Base-by-base conservation (phyloP, 2,797 vertebrate species). In the Otus scops region DNA sequence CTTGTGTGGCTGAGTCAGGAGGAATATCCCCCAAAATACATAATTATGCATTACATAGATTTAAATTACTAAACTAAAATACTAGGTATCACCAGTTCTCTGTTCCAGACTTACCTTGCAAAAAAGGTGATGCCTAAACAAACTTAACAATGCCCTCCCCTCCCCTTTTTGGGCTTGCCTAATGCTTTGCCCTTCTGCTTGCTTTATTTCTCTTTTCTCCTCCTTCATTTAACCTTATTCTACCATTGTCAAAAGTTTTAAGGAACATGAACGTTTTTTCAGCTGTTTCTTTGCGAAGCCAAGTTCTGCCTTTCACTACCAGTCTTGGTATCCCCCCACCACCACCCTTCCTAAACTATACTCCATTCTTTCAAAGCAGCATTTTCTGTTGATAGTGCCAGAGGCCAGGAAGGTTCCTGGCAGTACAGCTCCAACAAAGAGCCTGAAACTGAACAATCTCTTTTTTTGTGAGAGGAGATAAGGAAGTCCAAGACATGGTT, bases 331-430 rank as follows among this genome's bases (percentile, higher is more conserved):
- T 53, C 13, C 30, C 34, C 47, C 56, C 21, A 43, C 17, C 24
- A 9, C 5, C 13, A 32, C 30, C 71, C 47, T 59, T 23, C 59
- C 3, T 1, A 51, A 85, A 95, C 70, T 64, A 57, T 27, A 39
- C 38, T 63, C 45, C 50, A 69, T 89, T 95, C 95, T 95, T 75
- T 86, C 67, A 84, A 51, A 86, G 41, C 27, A 77, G 75, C 30
- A 48, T 70, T 96, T 91, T 92, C 90, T 93, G 88, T 91, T 91
- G 84, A 70, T 38, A 94, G 54, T 28, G 79, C 89, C 81, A 81
- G 90, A 93, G 84, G 93, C 94, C 89, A 96, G 91, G 94, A 97
- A 96, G 67, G 85, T 89, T 95, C 54, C 76, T 88, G 47, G 89
- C 87, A 54, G 30, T 11, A 45, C 13, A 74, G 65, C n/a, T 92